Evolutionary conservation across 2,888 invertebrate species (phyloP), one percentile per base, ranked within the genome.

Genomic region (Eupithecia subfuscata): DNA sequence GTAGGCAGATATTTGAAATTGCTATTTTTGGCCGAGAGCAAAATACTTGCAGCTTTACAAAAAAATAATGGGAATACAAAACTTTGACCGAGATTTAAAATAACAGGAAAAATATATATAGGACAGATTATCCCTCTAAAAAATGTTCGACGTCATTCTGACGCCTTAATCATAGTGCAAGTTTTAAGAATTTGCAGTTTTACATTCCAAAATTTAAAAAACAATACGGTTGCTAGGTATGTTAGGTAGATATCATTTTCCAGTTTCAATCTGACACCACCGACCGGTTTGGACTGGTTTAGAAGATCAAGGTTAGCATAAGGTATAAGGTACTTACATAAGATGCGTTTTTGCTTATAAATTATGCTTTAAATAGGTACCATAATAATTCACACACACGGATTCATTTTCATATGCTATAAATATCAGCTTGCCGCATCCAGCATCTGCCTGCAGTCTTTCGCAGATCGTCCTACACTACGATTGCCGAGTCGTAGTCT

Each of bases 291-390:
- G 11, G 14, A 25, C 73, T 68, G n/a, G 73, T 73, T 73, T 68
- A 40, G 68, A 73, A 73, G 73, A 68, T 73, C 68, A 73, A 72
- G 72, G 67, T 67, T 14, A 37, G 22, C 67, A 2, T 30, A 14
- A 63, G 63, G 63, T 63, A 34, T 30, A 16, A n/a, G 14, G 2
- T 30, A 30, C 0, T 2, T 30, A 63, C 5, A 6, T 9, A 34
- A 16, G 16, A 3, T 64, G 30, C 9, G 64, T 34, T 34, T 60
- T 34, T 34, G 18, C 64, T 64, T 63, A 56, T 64, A 64, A 52
- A n/a, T 52, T 18, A 52, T 52, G n/a, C 52, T 9, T 14, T 8
- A 52, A 48, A 48, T 2, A 30, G 1, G 3, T 48, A 34, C 5
- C 14, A 45, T 45, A 16, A 45, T 45, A 16, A 16, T 34, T 7